A percentile compares a stretch with the other conserved stretches of the same genome.
phyloP scores from a whole-genome alignment of 2,113 vertebrate genomes.

The Harpagus bidentatus region DNA sequence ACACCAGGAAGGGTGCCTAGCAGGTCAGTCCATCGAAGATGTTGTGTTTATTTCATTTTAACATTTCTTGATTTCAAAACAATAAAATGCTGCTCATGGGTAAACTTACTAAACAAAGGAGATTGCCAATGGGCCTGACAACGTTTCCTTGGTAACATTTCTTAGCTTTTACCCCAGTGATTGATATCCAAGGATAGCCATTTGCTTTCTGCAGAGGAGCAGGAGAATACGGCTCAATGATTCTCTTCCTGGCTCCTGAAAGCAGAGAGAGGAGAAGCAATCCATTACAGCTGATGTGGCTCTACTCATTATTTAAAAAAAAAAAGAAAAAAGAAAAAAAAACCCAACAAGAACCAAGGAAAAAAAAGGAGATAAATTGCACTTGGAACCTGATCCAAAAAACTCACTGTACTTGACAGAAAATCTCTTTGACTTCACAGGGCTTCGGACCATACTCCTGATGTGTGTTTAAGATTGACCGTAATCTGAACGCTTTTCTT shows the following conservation, averaged over 20 bases:
- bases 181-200: constrained; percentile 59
- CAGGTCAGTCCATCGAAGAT: neutral
- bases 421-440: neutral
- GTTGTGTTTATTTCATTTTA: neutral
- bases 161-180: constrained; percentile 61
- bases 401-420: neutral
- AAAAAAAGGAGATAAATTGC: neutral
- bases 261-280: neutral
- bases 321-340: neutral
- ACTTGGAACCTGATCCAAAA: neutral
- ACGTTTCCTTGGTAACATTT: constrained; percentile 66
- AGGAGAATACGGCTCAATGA: constrained; percentile 32
- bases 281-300: neutral
- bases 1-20: neutral
- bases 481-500: neutral
- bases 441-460: neutral
- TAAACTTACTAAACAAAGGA: constrained; percentile 55
- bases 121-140: constrained; percentile 33
- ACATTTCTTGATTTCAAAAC: constrained; percentile 12
- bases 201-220: constrained; percentile 42
- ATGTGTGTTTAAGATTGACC: neutral
- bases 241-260: constrained; percentile 10
- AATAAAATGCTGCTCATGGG: constrained; percentile 21
- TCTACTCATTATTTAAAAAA: neutral
- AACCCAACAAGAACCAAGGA: neutral